These are phyloP conservation scores for Saccostrea glomerata DNA, from an alignment of 1,140 invertebrate species.

Conservation along the genomic window DNA sequence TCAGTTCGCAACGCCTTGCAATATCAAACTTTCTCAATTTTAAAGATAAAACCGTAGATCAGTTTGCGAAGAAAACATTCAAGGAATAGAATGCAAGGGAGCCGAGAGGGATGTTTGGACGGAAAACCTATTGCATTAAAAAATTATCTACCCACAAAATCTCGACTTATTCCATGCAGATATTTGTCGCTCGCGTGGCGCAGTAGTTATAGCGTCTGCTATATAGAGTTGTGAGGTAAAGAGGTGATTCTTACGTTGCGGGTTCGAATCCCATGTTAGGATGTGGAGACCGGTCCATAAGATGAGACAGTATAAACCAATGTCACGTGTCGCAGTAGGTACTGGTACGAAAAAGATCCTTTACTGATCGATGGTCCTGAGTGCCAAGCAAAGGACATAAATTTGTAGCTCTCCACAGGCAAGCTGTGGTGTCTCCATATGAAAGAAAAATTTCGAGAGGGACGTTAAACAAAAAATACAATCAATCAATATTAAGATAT, in stretches of 20 bases:
- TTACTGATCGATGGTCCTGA: no score
- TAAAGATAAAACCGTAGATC: neutral
- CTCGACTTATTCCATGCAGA: no score
- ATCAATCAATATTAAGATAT: neutral
- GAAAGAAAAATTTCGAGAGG: neutral
- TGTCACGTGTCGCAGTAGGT: no score
- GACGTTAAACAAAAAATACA: neutral
- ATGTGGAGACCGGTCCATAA: no score
- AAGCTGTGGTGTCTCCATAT: neutral
- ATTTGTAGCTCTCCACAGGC: neutral
- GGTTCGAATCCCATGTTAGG: no score
- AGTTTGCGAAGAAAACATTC: neutral
- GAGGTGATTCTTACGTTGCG: no score
- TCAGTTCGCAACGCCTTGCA: no score
- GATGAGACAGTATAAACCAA: no score
- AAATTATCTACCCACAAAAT: neutral
- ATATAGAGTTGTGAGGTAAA: no score
- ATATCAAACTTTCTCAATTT: no score
- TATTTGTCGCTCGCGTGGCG: neutral
- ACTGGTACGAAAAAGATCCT: no score
- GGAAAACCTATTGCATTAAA: neutral
- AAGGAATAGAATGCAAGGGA: neutral
- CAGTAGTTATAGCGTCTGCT: neutral
- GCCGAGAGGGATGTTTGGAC: neutral
- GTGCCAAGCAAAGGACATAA: no score